Evolutionary conservation across 2,797 vertebrate genomes (phyloP), one percentile per base, ranked within the genome.

Genomic region (Antrozous pallidus): DNA sequence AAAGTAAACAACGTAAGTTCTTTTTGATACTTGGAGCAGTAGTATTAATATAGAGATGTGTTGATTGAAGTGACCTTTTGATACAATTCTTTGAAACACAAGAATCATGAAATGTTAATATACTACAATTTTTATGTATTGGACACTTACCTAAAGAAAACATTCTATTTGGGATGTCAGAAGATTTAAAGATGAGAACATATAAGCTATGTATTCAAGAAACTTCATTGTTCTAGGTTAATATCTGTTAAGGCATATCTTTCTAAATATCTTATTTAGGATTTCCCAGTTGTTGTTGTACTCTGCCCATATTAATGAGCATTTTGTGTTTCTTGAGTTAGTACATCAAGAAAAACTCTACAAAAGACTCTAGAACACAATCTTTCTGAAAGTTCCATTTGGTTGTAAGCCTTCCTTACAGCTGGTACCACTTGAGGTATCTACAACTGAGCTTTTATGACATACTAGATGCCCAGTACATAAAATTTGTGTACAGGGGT

Each of bases 161-260:
- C 4, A 73, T 33, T 91, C 58, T 58, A 10, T 71, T 65, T 70
- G 10, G 22, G 18, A 47, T 14, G 6, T 12, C 26, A 31, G 14
- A 84, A 56, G 7, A 77, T 63, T 11, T 7, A 45, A 31, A 87
- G 10, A 42, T 91, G 56, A 75, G 69, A 42, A 90, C 77, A 67
- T 6, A 24, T 40, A 85, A 71, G 7, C 1, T 28, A 3, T 95
- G 65, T 4, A 38, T 14, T 91, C 11, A 80, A 74, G 31, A 13
- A 89, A 88, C 17, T 88, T 75, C 70, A 78, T 93, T 56, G 49
- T 84, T 92, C 40, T 51, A 49, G 67, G 63, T 38, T 84, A 71
- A 92, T 4, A 88, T 3, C 42, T 63, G 70, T 61, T 17, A 81
- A 83, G n/a, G 24, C 8, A 58, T 40, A 82, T 36, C n/a, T 71